phyloP scores from a whole-genome alignment of 2,888 invertebrate species.

The Andricus curvator region DNA sequence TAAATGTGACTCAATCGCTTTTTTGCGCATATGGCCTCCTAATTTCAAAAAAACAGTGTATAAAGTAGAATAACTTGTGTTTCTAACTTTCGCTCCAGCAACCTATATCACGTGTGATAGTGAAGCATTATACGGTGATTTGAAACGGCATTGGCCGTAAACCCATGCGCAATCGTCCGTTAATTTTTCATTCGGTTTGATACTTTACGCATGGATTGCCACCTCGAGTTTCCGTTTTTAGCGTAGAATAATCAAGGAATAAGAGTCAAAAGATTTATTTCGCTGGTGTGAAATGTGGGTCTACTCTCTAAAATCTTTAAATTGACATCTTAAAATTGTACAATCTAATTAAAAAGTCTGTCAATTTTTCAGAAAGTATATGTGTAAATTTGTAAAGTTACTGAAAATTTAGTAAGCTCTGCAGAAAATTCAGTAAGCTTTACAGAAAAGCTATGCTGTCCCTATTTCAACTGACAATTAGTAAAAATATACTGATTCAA shows the following conservation, averaged over 20 bases:
- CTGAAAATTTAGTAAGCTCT: too few species aligned
- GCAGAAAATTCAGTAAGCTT: too few species aligned
- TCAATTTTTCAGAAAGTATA: too few species aligned
- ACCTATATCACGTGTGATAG: slow-evolving; percentile 7
- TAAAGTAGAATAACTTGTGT: slow-evolving; percentile 30
- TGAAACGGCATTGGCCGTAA: slow-evolving; percentile 43
- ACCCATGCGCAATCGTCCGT: slow-evolving; percentile 48
- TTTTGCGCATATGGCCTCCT: neutral
- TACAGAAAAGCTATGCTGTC: too few species aligned
- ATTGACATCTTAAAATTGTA: too few species aligned
- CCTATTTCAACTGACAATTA: too few species aligned
- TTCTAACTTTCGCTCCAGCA: slow-evolving; percentile 19
- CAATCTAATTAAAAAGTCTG: too few species aligned
- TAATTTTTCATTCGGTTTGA: slow-evolving; percentile 48
- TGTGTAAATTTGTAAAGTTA: too few species aligned
- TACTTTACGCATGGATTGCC: slow-evolving; percentile 65
- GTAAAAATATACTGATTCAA: too few species aligned
- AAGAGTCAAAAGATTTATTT: slow-evolving; percentile 5
- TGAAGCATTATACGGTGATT: slow-evolving; percentile 26
- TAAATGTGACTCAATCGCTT: neutral
- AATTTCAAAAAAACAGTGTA: slow-evolving; percentile 31
- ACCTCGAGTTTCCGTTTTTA: slow-evolving; percentile 53
- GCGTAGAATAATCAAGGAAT: slow-evolving; percentile 45
- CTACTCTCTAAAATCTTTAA: too few species aligned
- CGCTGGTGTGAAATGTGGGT: neutral